Conservation (phyloP, 2,888 invertebrate species). For the Gisinianus flammeolus region DNA sequence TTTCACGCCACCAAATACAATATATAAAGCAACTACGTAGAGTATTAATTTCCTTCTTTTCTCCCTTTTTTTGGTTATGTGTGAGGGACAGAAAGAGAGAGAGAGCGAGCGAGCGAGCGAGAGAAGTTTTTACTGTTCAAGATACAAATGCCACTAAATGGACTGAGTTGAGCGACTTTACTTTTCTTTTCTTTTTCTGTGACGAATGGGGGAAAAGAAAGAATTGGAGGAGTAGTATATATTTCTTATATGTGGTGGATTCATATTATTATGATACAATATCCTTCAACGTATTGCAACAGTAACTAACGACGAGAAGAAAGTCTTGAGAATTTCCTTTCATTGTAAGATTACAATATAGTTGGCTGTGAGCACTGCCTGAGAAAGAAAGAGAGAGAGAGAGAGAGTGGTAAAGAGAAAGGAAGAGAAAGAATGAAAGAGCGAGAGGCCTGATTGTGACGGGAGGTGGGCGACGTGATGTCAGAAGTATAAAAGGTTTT, state of each 20-base stretch:
- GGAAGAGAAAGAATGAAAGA: background rate
- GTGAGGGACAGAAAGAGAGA: background rate
- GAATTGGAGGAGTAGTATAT: background rate
- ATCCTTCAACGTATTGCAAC: background rate
- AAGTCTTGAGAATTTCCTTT: background rate
- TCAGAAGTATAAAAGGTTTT: conserved; percentile 31
- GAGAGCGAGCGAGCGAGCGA: background rate
- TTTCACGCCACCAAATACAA: conserved; percentile 11
- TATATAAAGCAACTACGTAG: conserved; percentile 1
- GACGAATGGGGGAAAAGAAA: background rate
- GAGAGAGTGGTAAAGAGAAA: no score
- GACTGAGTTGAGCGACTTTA: conserved; percentile 5
- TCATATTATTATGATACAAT: background rate
- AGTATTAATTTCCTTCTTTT: conserved; percentile 29
- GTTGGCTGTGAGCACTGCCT: background rate
- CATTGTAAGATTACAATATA: background rate
- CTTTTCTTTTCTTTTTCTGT: background rate
- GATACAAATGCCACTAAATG: background rate
- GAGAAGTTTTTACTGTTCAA: background rate
- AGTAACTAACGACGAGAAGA: background rate
- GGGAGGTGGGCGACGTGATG: conserved; percentile 34
- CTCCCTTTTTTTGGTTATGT: background rate
- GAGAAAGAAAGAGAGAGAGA: no score
- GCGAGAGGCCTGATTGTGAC: conserved; percentile 24
- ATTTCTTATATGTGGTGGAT: background rate